A percentile compares a stretch with the other conserved stretches of the same genome.
phyloP scores from a whole-genome alignment of 2,797 vertebrate genomes.

The Aselliscus stoliczkanus region DNA sequence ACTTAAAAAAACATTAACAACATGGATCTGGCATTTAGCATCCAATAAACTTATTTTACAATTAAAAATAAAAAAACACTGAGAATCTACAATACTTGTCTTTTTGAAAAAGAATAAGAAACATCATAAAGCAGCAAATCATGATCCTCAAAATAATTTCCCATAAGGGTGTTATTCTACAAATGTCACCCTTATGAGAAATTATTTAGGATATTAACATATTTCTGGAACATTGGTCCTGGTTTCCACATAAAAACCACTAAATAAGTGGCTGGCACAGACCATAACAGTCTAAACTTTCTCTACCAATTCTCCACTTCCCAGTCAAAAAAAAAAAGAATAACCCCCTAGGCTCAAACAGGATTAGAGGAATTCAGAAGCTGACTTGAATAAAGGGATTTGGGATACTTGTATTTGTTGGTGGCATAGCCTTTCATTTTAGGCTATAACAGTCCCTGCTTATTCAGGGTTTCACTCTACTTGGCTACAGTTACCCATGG shows the following conservation, averaged over 20 bases:
- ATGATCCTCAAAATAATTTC: slow-evolving; percentile 5
- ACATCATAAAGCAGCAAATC: slow-evolving; percentile 2
- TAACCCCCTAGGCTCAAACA: neutral
- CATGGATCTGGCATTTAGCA: neutral
- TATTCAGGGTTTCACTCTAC: neutral
- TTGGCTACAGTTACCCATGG: neutral
- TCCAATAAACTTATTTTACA: neutral
- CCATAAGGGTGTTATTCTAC: neutral
- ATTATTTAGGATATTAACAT: neutral
- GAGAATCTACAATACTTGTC: neutral
- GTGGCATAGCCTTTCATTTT: neutral
- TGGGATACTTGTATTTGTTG: neutral
- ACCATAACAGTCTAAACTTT: neutral
- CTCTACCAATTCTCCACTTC: slow-evolving; percentile 28
- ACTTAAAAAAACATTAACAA: neutral
- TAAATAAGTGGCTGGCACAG: slow-evolving; percentile 1
- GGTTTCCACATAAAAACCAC: neutral
- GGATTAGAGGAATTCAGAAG: neutral
- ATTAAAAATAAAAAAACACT: neutral
- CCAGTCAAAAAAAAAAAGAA: neutral
- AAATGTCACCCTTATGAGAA: neutral
- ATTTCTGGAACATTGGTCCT: neutral
- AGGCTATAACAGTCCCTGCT: neutral
- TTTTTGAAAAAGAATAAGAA: neutral
- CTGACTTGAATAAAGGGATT: neutral